Evolutionary conservation across 2,113 vertebrate genomes (phyloP).

Genomic region (Sander lucioperca): DNA sequence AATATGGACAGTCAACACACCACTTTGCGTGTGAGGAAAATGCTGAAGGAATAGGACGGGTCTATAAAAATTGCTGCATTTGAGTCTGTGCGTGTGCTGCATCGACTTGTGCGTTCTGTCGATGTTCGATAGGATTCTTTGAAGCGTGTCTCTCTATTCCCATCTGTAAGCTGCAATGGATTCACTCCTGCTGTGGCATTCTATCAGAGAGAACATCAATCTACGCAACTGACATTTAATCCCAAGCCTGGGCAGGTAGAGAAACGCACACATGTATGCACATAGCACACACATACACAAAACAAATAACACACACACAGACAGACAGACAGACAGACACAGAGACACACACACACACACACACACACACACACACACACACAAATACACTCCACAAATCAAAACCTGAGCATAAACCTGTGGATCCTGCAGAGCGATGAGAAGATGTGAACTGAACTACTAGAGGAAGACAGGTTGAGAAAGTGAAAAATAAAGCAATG

Average conservation of each 20-base stretch:
- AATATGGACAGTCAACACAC: slow-evolving; percentile 30
- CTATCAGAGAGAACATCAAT: slow-evolving; percentile 84
- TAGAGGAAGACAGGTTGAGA: slow-evolving; percentile 22
- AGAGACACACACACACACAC: slow-evolving; percentile 4
- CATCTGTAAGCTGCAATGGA: slow-evolving; percentile 61
- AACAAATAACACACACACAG: slow-evolving; percentile 13
- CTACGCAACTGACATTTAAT: slow-evolving; percentile 85
- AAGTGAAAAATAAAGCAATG: slow-evolving; percentile 46
- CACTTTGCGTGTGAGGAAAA: neutral
- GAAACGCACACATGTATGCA: slow-evolving; percentile 46
- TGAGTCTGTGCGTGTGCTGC: neutral
- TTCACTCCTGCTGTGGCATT: slow-evolving; percentile 67
- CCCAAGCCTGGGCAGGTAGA: slow-evolving; percentile 75
- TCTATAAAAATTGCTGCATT: slow-evolving; percentile 7
- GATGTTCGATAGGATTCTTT: slow-evolving; percentile 35
- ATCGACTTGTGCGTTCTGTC: neutral
- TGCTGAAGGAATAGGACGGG: neutral
- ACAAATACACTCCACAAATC: slow-evolving; percentile 48
- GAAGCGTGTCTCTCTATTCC: slow-evolving; percentile 64
- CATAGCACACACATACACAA: slow-evolving; percentile 15
- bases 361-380: neutral
- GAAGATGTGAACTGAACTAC: slow-evolving; percentile 27
- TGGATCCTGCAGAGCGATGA: slow-evolving; percentile 39
- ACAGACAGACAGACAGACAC: neutral
- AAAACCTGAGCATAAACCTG: slow-evolving; percentile 15